Conservation (phyloP, 1,140 invertebrate species). For the Drosophila funebris region DNA sequence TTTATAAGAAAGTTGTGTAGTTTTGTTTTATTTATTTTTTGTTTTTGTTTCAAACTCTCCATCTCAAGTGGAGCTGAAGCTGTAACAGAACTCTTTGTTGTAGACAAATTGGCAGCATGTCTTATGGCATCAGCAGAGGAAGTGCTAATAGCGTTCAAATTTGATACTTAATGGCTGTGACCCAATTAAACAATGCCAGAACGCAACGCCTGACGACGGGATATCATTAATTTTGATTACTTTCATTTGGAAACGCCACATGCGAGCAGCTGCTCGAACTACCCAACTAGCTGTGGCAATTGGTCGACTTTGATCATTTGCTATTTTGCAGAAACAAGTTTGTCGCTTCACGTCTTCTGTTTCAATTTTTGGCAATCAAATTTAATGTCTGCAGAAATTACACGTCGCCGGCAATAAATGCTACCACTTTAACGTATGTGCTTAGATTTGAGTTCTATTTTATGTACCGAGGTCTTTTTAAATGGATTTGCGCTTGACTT, state of each 20-base stretch:
- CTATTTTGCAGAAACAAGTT: constrained; percentile 40
- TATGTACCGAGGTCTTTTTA: not conserved
- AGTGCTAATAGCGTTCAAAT: constrained; percentile 81
- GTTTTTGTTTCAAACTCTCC: constrained; percentile 32
- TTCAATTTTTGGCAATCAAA: constrained; percentile 63
- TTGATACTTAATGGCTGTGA: constrained; percentile 75
- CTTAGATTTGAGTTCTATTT: not conserved
- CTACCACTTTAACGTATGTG: constrained; percentile 1
- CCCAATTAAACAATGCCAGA: constrained; percentile 65
- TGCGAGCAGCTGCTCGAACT: constrained; percentile 6
- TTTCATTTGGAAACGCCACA: constrained; percentile 68
- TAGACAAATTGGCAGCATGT: constrained; percentile 73
- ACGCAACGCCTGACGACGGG: constrained; percentile 48
- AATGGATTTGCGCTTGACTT: constrained; percentile 3
- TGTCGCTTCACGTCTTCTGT: constrained; percentile 66
- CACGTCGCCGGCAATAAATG: constrained; percentile 11
- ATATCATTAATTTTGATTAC: constrained; percentile 78
- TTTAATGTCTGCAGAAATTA: constrained; percentile 36
- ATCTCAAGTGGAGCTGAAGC: constrained; percentile 36
- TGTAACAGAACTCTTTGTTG: constrained; percentile 47
- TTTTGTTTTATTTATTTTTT: constrained; percentile 47
- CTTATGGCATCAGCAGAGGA: constrained; percentile 56
- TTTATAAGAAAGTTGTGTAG: constrained; percentile 69
- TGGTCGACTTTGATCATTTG: constrained; percentile 31
- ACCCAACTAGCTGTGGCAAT: not conserved